These are phyloP conservation scores for Prolemur simus DNA, from an alignment of 2,113 vertebrate genomes.

Conservation along the genomic window DNA sequence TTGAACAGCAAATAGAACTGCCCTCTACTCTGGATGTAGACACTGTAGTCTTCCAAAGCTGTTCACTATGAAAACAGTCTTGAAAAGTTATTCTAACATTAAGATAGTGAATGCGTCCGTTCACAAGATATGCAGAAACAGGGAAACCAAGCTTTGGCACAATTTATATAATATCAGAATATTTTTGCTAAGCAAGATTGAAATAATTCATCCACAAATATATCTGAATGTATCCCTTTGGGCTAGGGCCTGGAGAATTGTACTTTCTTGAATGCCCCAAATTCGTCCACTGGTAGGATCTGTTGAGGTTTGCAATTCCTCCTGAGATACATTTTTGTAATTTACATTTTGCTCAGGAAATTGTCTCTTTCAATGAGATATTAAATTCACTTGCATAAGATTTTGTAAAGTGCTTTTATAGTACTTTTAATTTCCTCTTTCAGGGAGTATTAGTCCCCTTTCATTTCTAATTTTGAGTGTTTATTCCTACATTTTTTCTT, in stretches of 20 bases:
- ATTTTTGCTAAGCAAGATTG: not conserved
- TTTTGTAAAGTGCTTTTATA: constrained; percentile 50
- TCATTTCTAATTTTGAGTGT: constrained; percentile 44
- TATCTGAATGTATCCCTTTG: constrained; percentile 6
- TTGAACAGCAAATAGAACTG: not conserved
- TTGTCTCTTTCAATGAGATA: constrained; percentile 52
- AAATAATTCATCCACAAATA: constrained; percentile 29
- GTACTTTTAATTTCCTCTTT: constrained; percentile 69
- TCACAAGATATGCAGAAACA: not conserved
- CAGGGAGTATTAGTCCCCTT: constrained; percentile 40
- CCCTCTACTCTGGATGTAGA: not conserved
- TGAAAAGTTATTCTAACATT: not conserved
- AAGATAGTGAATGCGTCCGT: not conserved
- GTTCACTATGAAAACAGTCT: not conserved
- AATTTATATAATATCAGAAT: not conserved
- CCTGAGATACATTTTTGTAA: constrained; percentile 50
- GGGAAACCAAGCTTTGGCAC: not conserved
- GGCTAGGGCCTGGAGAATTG: not conserved
- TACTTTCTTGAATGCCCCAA: constrained; percentile 16
- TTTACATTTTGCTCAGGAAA: constrained; percentile 61
- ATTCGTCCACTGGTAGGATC: not conserved
- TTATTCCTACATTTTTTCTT: not conserved
- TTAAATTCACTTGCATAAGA: constrained; percentile 60
- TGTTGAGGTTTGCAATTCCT: constrained; percentile 20
- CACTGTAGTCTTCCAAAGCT: not conserved